These are phyloP conservation scores for Nycticebus coucang DNA, from an alignment of 2,113 vertebrate genomes.

Conservation along the genomic window DNA sequence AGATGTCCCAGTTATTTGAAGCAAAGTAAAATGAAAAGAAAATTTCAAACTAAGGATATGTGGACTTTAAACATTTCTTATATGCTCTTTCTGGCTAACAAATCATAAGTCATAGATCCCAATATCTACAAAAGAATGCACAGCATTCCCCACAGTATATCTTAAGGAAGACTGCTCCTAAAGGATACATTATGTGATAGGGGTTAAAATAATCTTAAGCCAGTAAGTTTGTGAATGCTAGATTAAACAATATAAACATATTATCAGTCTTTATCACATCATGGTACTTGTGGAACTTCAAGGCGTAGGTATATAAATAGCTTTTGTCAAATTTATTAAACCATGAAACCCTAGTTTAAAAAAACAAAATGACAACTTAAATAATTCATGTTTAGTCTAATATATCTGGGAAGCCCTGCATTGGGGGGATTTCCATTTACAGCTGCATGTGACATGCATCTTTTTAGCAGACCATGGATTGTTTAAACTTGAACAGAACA, in stretches of 20 bases:
- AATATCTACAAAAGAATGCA: not conserved
- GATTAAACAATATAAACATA: not conserved
- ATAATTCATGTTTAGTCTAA: not conserved
- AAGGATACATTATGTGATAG: not conserved
- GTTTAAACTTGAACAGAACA: conserved; percentile 1
- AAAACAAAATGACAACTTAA: not conserved
- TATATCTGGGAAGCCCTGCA: not conserved
- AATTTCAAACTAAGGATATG: not conserved
- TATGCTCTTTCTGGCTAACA: not conserved
- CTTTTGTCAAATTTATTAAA: not conserved
- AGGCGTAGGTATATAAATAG: not conserved
- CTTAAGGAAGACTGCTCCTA: not conserved
- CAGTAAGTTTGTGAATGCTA: not conserved
- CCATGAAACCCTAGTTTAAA: not conserved
- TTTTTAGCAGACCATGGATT: not conserved
- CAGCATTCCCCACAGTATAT: not conserved
- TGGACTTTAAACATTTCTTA: not conserved
- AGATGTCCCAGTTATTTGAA: not conserved
- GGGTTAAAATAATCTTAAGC: not conserved
- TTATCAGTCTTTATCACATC: not conserved
- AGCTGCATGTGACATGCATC: not conserved
- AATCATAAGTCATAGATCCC: not conserved
- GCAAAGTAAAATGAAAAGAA: not conserved
- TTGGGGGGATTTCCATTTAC: not conserved
- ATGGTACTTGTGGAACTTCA: not conserved